Base-by-base conservation (phyloP, 2,797 vertebrate genomes). In the Parauchenoglanis ngamensis region DNA sequence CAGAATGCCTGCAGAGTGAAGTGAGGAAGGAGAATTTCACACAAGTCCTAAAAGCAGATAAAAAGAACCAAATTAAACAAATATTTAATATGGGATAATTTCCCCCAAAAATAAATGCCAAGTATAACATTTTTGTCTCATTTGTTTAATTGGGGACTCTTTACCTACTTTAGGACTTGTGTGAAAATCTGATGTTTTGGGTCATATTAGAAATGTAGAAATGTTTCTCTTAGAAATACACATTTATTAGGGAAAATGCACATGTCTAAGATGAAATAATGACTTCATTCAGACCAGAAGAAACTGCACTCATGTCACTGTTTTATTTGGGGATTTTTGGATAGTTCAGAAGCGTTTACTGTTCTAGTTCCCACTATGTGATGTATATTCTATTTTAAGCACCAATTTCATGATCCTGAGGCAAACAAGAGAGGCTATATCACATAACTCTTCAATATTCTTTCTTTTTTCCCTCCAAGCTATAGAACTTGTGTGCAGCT, bases 21-120 rank as follows among this genome's bases (percentile, higher is more conserved):
- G 92, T 91, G 84, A 87, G 90, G 73, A 88, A 92, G 90, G 77
- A 92, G 89, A 87, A 93, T 75, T 49, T 49, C 46, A 49, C 46
- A 49, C 46, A 49, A 49, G 46, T 49, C 5, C 5, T 49, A 49
- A 49, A 49, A 49, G 46, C 8, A 49, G 46, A 49, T 49, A 8
- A 49, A 49, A 5, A 49, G 46, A 49, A 49, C 46, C 46, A 5
- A 49, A 8, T 49, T 49, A 49, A 49, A 49, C 46, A 49, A 49
- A 49, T 49, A 49, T 35, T 1, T 2, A 35, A 35, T 35, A 35
- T 35, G 35, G 35, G 35, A 35, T 35, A 35, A 35, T 49, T 49
- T 49, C 5, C 46, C 46, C 46, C 5, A 7, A 6, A 49, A 49
- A 49, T 6, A 49, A 49, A 49, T 49, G 46, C 46, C 46, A 49